Percentiles rank a stretch among this genome's conserved stretches.
Evolutionary conservation across 2,113 vertebrate species (phyloP).

Genomic region (Pelusios castaneus): DNA sequence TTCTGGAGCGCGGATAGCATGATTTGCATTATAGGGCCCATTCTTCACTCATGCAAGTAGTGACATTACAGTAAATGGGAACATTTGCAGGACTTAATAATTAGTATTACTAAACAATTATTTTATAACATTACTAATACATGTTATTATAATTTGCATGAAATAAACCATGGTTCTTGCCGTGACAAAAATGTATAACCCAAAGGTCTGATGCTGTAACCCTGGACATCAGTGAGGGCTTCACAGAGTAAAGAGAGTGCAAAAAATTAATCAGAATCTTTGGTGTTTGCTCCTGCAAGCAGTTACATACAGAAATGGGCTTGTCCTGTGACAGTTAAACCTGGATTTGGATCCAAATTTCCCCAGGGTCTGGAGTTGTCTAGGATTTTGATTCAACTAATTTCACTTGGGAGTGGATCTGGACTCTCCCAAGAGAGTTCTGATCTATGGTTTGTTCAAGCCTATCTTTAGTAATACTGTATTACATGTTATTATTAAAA

Average conservation of each 20-base stretch:
- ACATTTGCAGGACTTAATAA: neutral
- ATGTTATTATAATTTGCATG: neutral
- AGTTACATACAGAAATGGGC: neutral
- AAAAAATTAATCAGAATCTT: accelerated
- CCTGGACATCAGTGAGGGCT: neutral
- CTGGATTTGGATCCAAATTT: neutral
- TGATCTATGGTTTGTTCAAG: neutral
- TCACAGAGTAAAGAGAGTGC: neutral
- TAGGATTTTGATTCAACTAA: neutral
- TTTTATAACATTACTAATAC: neutral
- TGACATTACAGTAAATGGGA: neutral
- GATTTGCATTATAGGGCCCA: accelerated
- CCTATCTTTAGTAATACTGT: neutral
- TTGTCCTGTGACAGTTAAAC: neutral
- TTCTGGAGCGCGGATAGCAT: neutral
- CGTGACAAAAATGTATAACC: neutral
- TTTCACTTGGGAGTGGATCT: neutral
- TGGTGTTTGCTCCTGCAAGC: neutral
- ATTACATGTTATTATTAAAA: neutral
- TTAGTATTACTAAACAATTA: neutral
- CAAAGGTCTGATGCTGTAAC: neutral
- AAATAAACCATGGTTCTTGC: accelerated
- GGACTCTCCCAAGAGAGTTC: neutral
- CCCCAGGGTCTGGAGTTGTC: neutral
- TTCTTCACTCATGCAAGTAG: neutral